These are phyloP conservation scores for Habrosyne pyritoides DNA, from an alignment of 2,888 invertebrate genomes.

Conservation along the genomic window DNA sequence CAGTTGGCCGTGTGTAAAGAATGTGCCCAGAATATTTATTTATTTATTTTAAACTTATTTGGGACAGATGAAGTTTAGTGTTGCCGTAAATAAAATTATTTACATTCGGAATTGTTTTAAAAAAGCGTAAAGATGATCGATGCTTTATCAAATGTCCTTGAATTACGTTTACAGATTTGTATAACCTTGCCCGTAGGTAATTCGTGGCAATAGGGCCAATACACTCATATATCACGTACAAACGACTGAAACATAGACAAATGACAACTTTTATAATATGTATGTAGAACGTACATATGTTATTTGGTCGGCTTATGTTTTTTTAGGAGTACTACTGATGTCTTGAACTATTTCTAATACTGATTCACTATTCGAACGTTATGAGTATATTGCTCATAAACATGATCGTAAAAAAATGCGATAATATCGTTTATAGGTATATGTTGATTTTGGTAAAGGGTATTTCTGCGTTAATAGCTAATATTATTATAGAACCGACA, in stretches of 20 bases:
- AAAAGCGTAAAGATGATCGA: neutral
- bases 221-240: neutral
- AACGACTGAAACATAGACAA: neutral
- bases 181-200: constrained; percentile 19
- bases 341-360: constrained; percentile 6
- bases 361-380: neutral
- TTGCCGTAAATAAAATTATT: neutral
- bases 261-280: neutral
- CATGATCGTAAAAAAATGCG: constrained; percentile 1
- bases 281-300: neutral
- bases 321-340: constrained; percentile 2
- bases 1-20: too few species aligned
- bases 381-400: neutral
- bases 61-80: too few species aligned
- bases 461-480: neutral
- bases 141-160: constrained; percentile 14
- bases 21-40: too few species aligned
- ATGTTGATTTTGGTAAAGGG: neutral
- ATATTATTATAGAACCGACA: neutral
- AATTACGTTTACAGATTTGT: constrained; percentile 16
- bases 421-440: neutral
- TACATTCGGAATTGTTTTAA: neutral
- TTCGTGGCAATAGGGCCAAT: neutral
- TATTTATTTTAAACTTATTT: too few species aligned
- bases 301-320: neutral